Base-by-base conservation (phyloP, 2,888 invertebrate species). In the Schrankia costaestrigalis region DNA sequence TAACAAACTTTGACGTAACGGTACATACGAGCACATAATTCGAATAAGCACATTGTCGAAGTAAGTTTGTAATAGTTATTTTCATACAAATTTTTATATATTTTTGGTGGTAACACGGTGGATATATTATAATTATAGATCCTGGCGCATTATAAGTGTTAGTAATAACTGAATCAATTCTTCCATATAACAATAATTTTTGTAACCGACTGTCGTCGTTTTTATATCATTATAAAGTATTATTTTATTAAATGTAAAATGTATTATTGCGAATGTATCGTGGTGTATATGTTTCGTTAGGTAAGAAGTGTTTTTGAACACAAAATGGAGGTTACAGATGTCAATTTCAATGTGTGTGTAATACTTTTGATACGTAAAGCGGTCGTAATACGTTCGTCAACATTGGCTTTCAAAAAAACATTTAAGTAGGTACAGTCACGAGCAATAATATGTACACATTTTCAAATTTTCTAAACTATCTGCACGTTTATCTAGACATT, bases 11-110 rank as follows among this genome's bases (percentile, higher is more conserved):
- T n/a, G n/a, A n/a, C n/a, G n/a, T n/a, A n/a, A n/a, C n/a, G n/a
- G n/a, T n/a, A n/a, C n/a, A n/a, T n/a, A n/a, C n/a, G n/a, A n/a
- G n/a, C n/a, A n/a, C n/a, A n/a, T n/a, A n/a, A n/a, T n/a, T n/a
- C n/a, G n/a, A n/a, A 48, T 44, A 41, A 61, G 76, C 75, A 78
- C 78, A 80, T 79, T 78, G 74, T 77, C 75, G 35, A 46, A 40
- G 68, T 78, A 73, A 75, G 71, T 75, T 71, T 57, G 69, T 74
- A 17, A 17, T 17, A 77, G 63, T 80, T 80, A 78, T 78, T 80
- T 79, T 78, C 74, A 74, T 77, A 78, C 67, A 75, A 71, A 70
- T 73, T 76, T 76, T n/a, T n/a, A n/a, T 75, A 73, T 73, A 76
- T 73, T 76, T 29, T 77, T 67, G 71, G 70, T 71, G 74, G 72